Percentiles rank a stretch among this genome's conserved stretches.
Evolutionary conservation across 2,797 vertebrate genomes (phyloP).

Genomic region (Spondyliosoma cantharus): DNA sequence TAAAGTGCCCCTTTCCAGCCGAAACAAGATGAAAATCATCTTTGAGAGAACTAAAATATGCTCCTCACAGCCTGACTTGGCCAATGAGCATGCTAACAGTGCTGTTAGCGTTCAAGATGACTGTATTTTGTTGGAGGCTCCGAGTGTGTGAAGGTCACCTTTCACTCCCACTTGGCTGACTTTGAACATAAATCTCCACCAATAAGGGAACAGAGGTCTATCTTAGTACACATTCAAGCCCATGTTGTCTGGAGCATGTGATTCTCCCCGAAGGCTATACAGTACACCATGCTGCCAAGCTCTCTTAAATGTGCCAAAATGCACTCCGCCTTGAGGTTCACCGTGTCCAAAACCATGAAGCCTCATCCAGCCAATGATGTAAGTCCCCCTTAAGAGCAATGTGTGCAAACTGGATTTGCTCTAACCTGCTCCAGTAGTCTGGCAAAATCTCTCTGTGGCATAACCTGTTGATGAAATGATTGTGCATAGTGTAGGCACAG

Average conservation of each 20-base stretch:
- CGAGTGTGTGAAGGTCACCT: constrained; percentile 69
- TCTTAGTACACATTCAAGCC: constrained; percentile 51
- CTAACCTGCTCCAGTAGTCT: constrained; percentile 37
- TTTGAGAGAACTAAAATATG: constrained; percentile 45
- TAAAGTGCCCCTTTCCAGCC: constrained; percentile 49
- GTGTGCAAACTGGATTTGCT: constrained; percentile 49
- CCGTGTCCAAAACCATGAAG: constrained; percentile 54
- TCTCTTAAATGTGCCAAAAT: constrained; percentile 64
- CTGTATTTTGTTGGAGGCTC: constrained; percentile 44
- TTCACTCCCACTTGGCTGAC: constrained; percentile 67
- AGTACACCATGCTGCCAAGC: constrained; percentile 65
- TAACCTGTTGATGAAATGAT: constrained; percentile 58
- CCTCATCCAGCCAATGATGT: constrained; percentile 61
- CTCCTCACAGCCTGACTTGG: constrained; percentile 17
- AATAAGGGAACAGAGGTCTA: constrained; percentile 57
- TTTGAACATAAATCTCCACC: constrained; percentile 67
- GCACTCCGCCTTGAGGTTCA: constrained; percentile 53
- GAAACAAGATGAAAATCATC: constrained; percentile 45
- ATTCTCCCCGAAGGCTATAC: constrained; percentile 59
- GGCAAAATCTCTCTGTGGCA: constrained; percentile 33
- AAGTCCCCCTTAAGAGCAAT: constrained; percentile 51
- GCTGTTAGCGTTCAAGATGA: constrained; percentile 45
- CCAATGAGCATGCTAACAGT: constrained; percentile 33
- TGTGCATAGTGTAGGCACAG: constrained; percentile 11
- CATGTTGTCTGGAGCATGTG: constrained; percentile 59